These are phyloP conservation scores for Lonchura striata DNA, from an alignment of 2,113 vertebrate genomes.

Conservation along the genomic window DNA sequence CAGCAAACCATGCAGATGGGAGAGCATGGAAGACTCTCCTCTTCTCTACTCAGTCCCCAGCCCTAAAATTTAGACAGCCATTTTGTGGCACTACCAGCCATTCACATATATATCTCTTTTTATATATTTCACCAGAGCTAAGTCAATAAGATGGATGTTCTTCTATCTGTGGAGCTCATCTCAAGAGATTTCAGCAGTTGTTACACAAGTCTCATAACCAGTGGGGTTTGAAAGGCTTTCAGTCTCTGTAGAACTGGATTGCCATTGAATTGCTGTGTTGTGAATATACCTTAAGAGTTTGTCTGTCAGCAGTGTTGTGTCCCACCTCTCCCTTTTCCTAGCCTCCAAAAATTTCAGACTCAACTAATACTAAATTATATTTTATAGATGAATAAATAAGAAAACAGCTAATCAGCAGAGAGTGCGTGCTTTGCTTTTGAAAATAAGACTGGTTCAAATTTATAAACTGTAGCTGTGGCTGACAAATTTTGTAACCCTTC, in stretches of 20 bases:
- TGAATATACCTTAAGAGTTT: background rate
- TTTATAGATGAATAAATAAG: background rate
- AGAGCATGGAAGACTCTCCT: background rate
- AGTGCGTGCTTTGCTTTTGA: background rate
- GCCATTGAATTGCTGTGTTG: slow-evolving; percentile 2
- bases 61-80: background rate
- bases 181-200: background rate
- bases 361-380: background rate
- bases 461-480: slow-evolving; percentile 14
- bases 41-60: background rate
- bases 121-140: background rate
- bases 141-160: background rate
- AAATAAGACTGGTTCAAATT: background rate
- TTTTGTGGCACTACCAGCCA: background rate
- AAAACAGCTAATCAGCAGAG: background rate
- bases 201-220: background rate
- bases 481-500: slow-evolving; percentile 39
- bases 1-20: background rate
- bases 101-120: background rate
- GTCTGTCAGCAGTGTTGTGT: background rate
- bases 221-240: background rate
- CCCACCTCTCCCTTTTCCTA: background rate
- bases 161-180: background rate
- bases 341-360: background rate
- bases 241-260: background rate